These are phyloP conservation scores for Lepidostoma basale DNA, from an alignment of 1,140 invertebrate species.

Conservation along the genomic window DNA sequence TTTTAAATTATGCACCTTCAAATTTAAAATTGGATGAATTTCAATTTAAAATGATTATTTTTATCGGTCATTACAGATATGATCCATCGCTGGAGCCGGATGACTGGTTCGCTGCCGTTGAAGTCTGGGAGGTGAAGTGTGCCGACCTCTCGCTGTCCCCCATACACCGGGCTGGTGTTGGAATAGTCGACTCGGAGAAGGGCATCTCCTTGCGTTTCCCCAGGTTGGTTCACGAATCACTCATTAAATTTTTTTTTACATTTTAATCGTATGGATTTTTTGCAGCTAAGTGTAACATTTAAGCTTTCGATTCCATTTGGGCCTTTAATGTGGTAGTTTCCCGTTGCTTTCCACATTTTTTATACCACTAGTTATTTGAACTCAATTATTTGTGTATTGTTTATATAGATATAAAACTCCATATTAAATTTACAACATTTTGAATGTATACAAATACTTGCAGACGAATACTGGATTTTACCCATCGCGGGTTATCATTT, in stretches of 20 bases:
- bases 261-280: neutral
- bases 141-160: constrained; percentile 98
- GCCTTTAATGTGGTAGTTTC: no score
- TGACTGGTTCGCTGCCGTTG: constrained; percentile 92
- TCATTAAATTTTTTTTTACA: neutral
- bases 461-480: no score
- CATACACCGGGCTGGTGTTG: constrained; percentile 87
- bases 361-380: no score
- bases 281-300: no score
- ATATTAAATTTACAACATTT: no score
- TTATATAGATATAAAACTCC: no score
- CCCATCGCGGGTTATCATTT: no score
- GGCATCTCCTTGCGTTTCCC: constrained; percentile 97
- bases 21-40: neutral
- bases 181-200: constrained; percentile 89
- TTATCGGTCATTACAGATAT: constrained; percentile 65
- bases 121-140: constrained; percentile 98
- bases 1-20: neutral
- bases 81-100: constrained; percentile 83
- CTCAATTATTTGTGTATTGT: no score
- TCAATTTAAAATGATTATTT: neutral
- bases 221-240: constrained; percentile 48
- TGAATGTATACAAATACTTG: no score
- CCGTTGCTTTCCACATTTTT: no score
- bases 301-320: no score